Percentiles rank a stretch among this genome's conserved stretches.
phyloP scores from a whole-genome alignment of 2,888 invertebrate species.

The Colostygia pectinataria region DNA sequence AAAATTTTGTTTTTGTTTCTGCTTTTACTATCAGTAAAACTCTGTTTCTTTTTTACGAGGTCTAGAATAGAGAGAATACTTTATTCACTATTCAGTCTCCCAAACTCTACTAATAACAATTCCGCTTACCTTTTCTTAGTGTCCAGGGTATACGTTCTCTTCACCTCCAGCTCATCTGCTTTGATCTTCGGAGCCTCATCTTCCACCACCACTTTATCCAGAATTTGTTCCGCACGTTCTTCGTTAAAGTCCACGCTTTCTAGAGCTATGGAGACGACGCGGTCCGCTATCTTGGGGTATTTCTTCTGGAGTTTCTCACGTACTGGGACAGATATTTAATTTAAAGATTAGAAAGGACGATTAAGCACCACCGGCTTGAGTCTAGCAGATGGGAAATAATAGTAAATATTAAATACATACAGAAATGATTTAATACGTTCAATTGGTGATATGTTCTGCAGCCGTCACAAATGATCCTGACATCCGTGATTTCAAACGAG shows the following conservation, averaged over 20 bases:
- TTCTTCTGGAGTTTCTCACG: constrained; percentile 87
- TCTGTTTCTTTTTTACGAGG: too few species aligned
- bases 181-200: constrained; percentile 68
- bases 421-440: too few species aligned
- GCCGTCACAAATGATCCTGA: too few species aligned
- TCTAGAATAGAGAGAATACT: too few species aligned
- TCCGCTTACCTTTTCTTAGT: constrained; percentile 57
- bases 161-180: constrained; percentile 43
- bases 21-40: too few species aligned
- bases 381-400: too few species aligned
- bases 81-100: constrained; percentile 8
- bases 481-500: too few species aligned
- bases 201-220: constrained; percentile 88
- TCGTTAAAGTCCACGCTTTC: constrained; percentile 95
- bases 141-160: constrained; percentile 42
- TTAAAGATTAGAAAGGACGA: too few species aligned
- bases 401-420: too few species aligned
- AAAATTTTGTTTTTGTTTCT: too few species aligned
- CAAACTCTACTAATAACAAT: constrained; percentile 2
- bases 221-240: constrained; percentile 90
- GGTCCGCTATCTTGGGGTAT: constrained; percentile 89
- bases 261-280: constrained; percentile 91
- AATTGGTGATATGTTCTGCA: too few species aligned
- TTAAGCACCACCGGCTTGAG: too few species aligned
- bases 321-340: constrained; percentile 71